Base-by-base conservation (phyloP, 2,888 invertebrate genomes). In the Cybosia mesomella region DNA sequence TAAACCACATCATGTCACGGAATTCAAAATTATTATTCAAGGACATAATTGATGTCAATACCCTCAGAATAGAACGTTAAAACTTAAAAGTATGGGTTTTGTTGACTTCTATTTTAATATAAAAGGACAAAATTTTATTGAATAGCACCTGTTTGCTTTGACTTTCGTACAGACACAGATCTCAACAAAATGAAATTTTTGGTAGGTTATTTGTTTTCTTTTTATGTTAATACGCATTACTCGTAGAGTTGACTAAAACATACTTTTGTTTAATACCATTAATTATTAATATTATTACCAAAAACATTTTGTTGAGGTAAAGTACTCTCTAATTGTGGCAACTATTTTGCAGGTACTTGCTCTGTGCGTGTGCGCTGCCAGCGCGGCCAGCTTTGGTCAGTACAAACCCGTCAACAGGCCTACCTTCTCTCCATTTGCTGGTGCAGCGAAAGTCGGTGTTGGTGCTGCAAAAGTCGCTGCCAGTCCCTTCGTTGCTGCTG, bases 171-270 rank as follows among this genome's bases (percentile, higher is more conserved):
- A 83, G 77, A 81, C 72, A 77, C 82, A 82, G 81, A 87, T 85
- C 87, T 86, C 83, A 83, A 68, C 83, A 87, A 83, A 66, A 90
- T 90, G 90, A 89, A 88, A 84, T 85, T 87, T 79, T 80, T 89
- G 84, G 90, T 90, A 62, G 85, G 89, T 76, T 72, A 64, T 66
- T 61, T 67, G 39, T 58, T 18, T 9, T 58, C 2, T 59, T n/a
- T 28, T 1, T 59, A 18, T 15, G 39, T n/a, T 49, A 9, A 15
- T 24, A 10, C 5, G n/a, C 5, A 49, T n/a, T n/a, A 1, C 49
- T 49, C 7, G 18, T 43, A 43, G 4, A 18, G 2, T 43, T 18
- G n/a, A n/a, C 49, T n/a, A n/a, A 43, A 39, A 43, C 2, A 15
- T n/a, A 49, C 1, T 49, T 49, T 49, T n/a, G n/a, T 49, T 49